Evolutionary conservation across 2,888 invertebrate species (phyloP), one percentile per base, ranked within the genome.

Genomic region (Petrolisthes cinctipes): DNA sequence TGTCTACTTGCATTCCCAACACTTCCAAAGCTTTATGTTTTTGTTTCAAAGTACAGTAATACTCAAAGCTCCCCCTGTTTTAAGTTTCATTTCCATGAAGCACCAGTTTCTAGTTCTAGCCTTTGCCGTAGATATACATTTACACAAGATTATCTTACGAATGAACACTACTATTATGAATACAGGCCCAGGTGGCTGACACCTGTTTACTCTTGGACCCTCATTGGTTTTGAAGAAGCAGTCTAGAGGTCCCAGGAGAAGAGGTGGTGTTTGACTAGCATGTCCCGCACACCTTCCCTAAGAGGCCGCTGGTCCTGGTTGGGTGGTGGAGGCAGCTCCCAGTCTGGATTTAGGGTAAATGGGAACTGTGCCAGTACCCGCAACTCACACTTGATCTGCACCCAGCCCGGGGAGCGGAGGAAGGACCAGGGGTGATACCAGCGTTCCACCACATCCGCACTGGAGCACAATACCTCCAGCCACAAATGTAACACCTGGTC

Each of bases 331-430:
- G 97, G 97, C 91, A 99, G 93, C 93, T 99, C 99, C 97, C 98
- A 99, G 92, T 98, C 97, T 17, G 97, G 97, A 93, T 97, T 98
- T 91, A 99, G 94, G 93, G 97, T 98, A 93, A 99, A 99, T 61
- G 99, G 97, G 94, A 99, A 98, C 93, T 99, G 98, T 37, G 98
- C 96, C 85, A 99, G 94, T 92, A 99, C 96, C 92, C 98, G 95
- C 83, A 99, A 94, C 94, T 99, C 99, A 94, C 99, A 99, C 94
- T 99, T 99, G 91, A 99, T 98, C 94, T 99, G 99, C 7, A 99
- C 91, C 91, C 91, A 91, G 53, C 91, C 91, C 20, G 90, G 90
- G 23, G 89, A 90, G 54, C 91, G 91, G 23, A 92, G 92, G 91
- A 93, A 94, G 9, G 94, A 94, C 94, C 94, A 94, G 5, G 93